Evolutionary conservation across 2,113 vertebrate species (phyloP), one percentile per base, ranked within the genome.

Genomic region (Rhea pennata): DNA sequence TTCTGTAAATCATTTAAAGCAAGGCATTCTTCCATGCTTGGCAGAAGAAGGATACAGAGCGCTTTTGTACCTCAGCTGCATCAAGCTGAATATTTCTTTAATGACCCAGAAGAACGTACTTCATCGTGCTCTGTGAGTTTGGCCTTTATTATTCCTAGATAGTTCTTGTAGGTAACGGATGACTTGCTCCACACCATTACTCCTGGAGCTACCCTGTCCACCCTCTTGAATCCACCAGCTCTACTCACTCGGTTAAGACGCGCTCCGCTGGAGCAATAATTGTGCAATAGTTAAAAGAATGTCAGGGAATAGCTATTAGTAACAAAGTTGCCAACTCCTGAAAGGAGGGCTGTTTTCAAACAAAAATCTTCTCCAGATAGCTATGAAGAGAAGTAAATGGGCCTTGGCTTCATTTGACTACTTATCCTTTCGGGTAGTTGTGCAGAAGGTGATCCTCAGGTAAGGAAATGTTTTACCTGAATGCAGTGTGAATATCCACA

Each of bases 51-150:
- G 50, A 92, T 59, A 93, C 81, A 97, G 93, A 93, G 87, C 80
- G 84, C 95, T 96, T 95, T 96, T 97, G 96, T 97, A 67, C 39
- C 26, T 95, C 46, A 48, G 71, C 62, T 83, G 82, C 87, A 91
- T 87, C 89, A 86, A 65, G 89, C 4, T 64, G 84, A 91, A 69
- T 95, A 86, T 89, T 95, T 96, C 94, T 88, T 92, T 92, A 96
- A 96, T 93, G 74, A 88, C 82, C 54, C 62, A 51, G 78, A 97
- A 95, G 89, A 97, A 96, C 93, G 89, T 78, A 59, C 74, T 94
- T 91, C 88, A 95, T 85, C 87, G 73, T 81, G 83, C 73, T 88
- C 78, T 93, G 78, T 0, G 1, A 87, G 75, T 51, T 87, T 51
- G 85, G 67, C 23, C 58, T 67, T 93, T 61, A 86, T 75, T 95